Base-by-base conservation (phyloP, 1,140 invertebrate genomes). In the Pseudomyrmex cubaensis region DNA sequence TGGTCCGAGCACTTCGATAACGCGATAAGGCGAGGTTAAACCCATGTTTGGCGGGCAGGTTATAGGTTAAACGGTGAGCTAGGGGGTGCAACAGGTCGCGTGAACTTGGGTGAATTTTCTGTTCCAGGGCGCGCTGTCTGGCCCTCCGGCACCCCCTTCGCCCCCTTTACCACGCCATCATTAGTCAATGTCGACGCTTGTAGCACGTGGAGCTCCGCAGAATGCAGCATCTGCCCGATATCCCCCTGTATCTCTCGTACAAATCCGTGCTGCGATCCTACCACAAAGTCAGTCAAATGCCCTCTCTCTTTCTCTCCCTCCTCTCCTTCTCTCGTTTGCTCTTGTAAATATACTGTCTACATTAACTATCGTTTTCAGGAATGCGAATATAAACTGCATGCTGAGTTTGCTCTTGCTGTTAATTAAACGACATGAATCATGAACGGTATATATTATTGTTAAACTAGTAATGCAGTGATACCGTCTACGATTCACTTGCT, bases 61-160 rank as follows among this genome's bases (percentile, higher is more conserved):
- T 94, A 93, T 94, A 94, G 93, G 94, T 94, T 94, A 94, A 94
- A 94, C 93, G 93, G 91, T 93, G 92, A 93, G 92, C 92, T 93
- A 94, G 93, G 93, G 92, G 93, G 93, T 94, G 94, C 93, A 94
- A 94, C 94, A 94, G 94, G 93, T 94, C 94, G 93, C 93, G 93
- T 94, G 93, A 94, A 94, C 93, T 93, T 94, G 93, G 94, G 91
- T 92, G 92, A 94, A 94, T 94, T 94, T 94, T 94, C 93, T 93
- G 93, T 93, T 94, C 88, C 92, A 93, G 92, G 90, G 90, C 91
- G 91, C 90, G 86, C 91, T 91, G 92, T 92, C 92, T 92, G 87
- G 86, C 90, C 83, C 90, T 87, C 90, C 72, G 76, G 75, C 82
- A 74, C 88, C 86, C 90, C 89, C 91, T 88, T 86, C 85, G 88